Conservation (phyloP, 2,888 invertebrate genomes). For the Laspeyria flexula region DNA sequence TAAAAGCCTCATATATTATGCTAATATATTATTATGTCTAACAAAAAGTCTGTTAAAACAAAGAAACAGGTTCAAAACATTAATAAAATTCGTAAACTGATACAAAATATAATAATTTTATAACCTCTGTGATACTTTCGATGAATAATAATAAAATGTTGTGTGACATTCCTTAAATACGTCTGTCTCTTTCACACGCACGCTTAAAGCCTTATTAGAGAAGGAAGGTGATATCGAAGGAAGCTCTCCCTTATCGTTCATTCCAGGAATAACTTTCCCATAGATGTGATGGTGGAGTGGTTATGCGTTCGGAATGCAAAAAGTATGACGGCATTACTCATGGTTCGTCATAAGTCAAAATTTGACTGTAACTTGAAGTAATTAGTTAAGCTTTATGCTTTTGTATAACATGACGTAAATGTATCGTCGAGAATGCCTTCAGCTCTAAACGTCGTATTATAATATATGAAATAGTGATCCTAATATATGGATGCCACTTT, state of each 20-base stretch:
- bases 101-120: slow-evolving; percentile 39
- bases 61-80: slow-evolving; percentile 2
- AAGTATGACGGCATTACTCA: slow-evolving; percentile 51
- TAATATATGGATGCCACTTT: no score
- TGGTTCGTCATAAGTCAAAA: slow-evolving; percentile 43
- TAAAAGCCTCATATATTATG: no score
- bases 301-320: slow-evolving; percentile 68
- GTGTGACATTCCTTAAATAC: slow-evolving; percentile 71
- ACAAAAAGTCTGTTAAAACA: no score
- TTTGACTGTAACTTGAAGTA: slow-evolving; percentile 21
- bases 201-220: slow-evolving; percentile 28
- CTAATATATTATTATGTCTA: no score
- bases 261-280: slow-evolving; percentile 84
- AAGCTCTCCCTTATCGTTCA: slow-evolving; percentile 78
- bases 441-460: no score
- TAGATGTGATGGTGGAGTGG: slow-evolving; percentile 67
- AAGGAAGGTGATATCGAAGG: slow-evolving; percentile 57
- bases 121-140: slow-evolving; percentile 59
- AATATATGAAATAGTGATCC: no score
- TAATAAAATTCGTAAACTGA: slow-evolving; percentile 27
- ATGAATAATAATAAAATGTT: slow-evolving; percentile 79
- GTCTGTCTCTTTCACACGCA: slow-evolving; percentile 44
- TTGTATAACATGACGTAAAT: no score
- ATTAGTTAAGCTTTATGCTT: slow-evolving; percentile 10
- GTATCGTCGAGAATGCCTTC: no score